Base-by-base conservation (phyloP, 2,888 invertebrate species). In the Ligdia adustata region DNA sequence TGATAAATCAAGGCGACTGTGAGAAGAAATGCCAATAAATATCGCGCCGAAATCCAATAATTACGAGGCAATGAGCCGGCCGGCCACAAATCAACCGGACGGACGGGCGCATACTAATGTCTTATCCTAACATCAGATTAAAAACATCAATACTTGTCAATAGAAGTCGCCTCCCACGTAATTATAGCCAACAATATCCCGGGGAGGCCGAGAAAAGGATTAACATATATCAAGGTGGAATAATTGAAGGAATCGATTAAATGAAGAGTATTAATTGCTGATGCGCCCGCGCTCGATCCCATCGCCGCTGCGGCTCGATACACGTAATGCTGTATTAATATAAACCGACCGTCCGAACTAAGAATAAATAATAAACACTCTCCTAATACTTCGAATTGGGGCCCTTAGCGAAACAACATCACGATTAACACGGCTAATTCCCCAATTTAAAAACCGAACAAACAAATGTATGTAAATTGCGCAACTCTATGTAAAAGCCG, bases 81-180 rank as follows among this genome's bases (percentile, higher is more conserved):
- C 75, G 79, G 79, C 85, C 69, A 87, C 87, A 87, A 89, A 88
- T 86, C 89, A 87, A 82, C 71, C 72, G 66, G 79, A 77, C 80
- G 71, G 77, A 80, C 79, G 75, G 78, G 72, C 76, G 78, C 86
- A 86, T 86, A 86, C 87, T 83, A 87, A 89, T 86, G 86, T 76
- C 82, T 83, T 85, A 86, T 86, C 89, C 89, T 88, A 87, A 87
- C 87, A 88, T 90, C 87, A 86, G 89, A 90, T 90, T 89, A 88
- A 89, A 89, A 83, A 82, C 90, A 90, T 90, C 90, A 87, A 90
- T 90, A 88, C 85, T 82, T 88, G 89, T 87, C 90, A 85, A 84
- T 86, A 82, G 82, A 82, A 82, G 81, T 85, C 84, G 82, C 86
- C 89, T 86, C 89, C 89, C 88, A 88, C 83, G 85, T 87, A 88